Conservation (phyloP, 2,113 vertebrate genomes). For the Lucifuga dentata region DNA sequence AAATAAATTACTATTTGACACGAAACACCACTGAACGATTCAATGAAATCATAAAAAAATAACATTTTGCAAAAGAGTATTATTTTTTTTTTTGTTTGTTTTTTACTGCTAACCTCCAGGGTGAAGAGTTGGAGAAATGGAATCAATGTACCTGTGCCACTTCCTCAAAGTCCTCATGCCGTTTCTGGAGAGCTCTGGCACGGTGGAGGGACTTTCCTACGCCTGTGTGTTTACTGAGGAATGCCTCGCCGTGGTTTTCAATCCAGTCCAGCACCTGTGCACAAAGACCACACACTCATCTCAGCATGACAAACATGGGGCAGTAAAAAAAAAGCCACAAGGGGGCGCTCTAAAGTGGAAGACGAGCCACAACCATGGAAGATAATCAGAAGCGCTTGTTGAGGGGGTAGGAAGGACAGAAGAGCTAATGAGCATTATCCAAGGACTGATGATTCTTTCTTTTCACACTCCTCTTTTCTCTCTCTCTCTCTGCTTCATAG, state of each 20-base stretch:
- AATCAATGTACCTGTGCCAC: conserved; percentile 90
- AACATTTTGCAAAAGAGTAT: too few relatives aligned
- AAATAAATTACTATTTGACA: too few relatives aligned
- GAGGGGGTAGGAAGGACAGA: conserved; percentile 9
- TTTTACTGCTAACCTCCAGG: background rate
- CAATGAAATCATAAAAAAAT: too few relatives aligned
- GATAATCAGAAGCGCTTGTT: background rate
- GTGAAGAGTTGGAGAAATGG: background rate
- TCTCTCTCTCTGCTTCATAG: conserved; percentile 29
- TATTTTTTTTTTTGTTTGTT: too few relatives aligned
- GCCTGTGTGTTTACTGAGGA: conserved; percentile 98
- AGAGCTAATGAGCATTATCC: background rate
- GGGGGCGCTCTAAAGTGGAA: conserved; percentile 38
- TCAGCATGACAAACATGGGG: background rate
- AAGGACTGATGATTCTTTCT: too few relatives aligned
- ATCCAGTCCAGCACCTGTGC: conserved; percentile 98
- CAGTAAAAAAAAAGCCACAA: conserved; percentile 13
- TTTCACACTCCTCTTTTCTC: conserved; percentile 3
- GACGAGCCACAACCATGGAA: background rate
- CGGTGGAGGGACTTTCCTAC: conserved; percentile 98
- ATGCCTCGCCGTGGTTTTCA: conserved; percentile 98
- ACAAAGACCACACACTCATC: conserved; percentile 4
- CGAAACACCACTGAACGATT: too few relatives aligned
- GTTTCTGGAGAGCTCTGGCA: conserved; percentile 96
- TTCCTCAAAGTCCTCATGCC: conserved; percentile 98